These are phyloP conservation scores for Anser brachyrhynchus DNA, from an alignment of 2,113 vertebrate genomes.

Conservation along the genomic window DNA sequence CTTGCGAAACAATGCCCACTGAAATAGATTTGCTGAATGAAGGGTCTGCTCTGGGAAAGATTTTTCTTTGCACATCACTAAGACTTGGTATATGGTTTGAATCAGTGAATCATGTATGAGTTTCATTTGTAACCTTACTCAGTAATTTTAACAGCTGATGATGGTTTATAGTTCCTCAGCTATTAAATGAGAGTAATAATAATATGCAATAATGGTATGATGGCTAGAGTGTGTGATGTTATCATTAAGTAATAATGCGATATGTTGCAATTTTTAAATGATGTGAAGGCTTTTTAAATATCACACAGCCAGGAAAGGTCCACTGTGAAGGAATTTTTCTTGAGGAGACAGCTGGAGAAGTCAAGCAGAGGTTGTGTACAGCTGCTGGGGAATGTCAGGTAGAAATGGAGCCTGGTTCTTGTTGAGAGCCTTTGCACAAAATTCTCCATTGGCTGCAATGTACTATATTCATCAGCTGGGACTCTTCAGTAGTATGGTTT, in stretches of 20 bases:
- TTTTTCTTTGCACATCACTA: not conserved
- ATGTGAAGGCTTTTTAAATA: not conserved
- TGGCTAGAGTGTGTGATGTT: not conserved
- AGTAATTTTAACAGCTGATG: not conserved
- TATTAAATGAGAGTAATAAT: not conserved
- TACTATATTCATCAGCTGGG: not conserved
- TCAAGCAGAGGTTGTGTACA: not conserved
- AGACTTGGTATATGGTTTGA: not conserved
- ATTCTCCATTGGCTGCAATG: not conserved
- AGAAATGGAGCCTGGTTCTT: not conserved
- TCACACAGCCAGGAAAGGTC: not conserved
- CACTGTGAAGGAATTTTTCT: not conserved
- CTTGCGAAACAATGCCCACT: not conserved
- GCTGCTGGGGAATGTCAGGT: not conserved
- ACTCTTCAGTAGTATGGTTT: not conserved
- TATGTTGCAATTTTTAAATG: not conserved
- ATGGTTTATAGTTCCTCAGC: not conserved
- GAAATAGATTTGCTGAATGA: not conserved
- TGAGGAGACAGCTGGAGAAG: not conserved
- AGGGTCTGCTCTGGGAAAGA: not conserved
- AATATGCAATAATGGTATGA: not conserved
- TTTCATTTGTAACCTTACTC: not conserved
- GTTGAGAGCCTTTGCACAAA: not conserved
- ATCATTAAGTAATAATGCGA: not conserved
- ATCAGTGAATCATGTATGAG: not conserved